Percentiles rank a stretch among this genome's conserved stretches.
phyloP scores from a whole-genome alignment of 2,888 invertebrate genomes.

The Dasysyrphus tricinctus region DNA sequence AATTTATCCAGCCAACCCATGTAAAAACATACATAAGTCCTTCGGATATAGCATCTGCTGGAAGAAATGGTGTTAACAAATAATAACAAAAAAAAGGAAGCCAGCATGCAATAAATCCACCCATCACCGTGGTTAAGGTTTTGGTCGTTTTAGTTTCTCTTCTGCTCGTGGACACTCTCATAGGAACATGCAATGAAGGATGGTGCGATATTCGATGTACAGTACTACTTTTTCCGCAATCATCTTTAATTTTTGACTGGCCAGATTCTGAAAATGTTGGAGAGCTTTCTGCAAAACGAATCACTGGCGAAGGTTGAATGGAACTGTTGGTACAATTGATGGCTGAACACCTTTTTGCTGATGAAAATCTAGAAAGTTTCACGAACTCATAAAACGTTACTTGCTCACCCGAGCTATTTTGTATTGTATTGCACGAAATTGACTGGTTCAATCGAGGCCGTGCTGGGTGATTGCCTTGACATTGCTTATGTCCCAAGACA shows the following conservation, averaged over 20 bases:
- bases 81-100: constrained; percentile 94
- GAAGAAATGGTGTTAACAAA: constrained; percentile 91
- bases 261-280: constrained; percentile 79
- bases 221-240: constrained; percentile 39
- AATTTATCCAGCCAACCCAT: constrained; percentile 96
- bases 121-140: constrained; percentile 94
- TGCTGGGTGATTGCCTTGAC: background rate
- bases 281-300: constrained; percentile 79
- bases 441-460: background rate
- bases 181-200: constrained; percentile 80
- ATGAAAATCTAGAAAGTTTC: constrained; percentile 80
- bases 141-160: constrained; percentile 94
- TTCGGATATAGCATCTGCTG: constrained; percentile 85
- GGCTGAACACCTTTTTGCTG: constrained; percentile 80
- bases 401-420: constrained; percentile 74
- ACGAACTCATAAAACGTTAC: constrained; percentile 82
- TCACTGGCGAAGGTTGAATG: constrained; percentile 76
- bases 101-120: constrained; percentile 95
- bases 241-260: constrained; percentile 71
- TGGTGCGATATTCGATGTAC: constrained; percentile 71
- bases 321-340: constrained; percentile 79
- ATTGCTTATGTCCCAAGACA: constrained; percentile 78
- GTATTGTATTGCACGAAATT: background rate
- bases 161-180: constrained; percentile 88
- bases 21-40: constrained; percentile 90